Evolutionary conservation across 2,888 invertebrate species (phyloP), one percentile per base, ranked within the genome.

Genomic region (Hemistola chrysoprasaria): DNA sequence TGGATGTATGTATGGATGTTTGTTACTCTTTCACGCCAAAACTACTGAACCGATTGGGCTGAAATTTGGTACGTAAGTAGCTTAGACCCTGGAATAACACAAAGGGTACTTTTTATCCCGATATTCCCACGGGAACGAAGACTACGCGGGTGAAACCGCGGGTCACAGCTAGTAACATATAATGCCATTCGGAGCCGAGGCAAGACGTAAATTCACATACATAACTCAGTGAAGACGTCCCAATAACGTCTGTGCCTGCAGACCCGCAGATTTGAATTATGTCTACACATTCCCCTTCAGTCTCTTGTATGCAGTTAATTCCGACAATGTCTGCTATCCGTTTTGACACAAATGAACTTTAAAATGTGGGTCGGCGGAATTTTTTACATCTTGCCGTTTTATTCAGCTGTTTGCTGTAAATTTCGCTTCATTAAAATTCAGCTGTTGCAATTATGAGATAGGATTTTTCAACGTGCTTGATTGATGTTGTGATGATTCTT

Each of bases 381-480:
- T 37, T 35, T 45, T 41, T 42, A 27, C 33, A 8, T 6, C 40
- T 23, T 33, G 30, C 45, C 34, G 28, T 43, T 49, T 47, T 31
- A 27, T 26, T 28, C 11, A 22, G 20, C 38, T 23, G 28, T 46
- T 42, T 43, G 48, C 35, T 39, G 43, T 30, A 24, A 29, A 41
- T 36, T 46, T 46, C 26, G 21, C 40, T 39, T 43, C 43, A 46
- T 51, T 41, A 48, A 46, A 43, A 47, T 47, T 42, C 45, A 40
- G 24, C 34, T 11, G 1, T 22, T 27, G 33, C 37, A 47, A 48
- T 41, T 41, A 46, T 16, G 6, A 27, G 31, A n/a, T n/a, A n/a
- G n/a, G n/a, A n/a, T n/a, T n/a, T n/a, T n/a, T n/a, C n/a, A n/a
- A n/a, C n/a, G n/a, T n/a, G n/a, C n/a, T n/a, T n/a, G n/a, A n/a